phyloP scores from a whole-genome alignment of 35 echinoderm and acorn worm species.

The Chiridota heheva region DNA sequence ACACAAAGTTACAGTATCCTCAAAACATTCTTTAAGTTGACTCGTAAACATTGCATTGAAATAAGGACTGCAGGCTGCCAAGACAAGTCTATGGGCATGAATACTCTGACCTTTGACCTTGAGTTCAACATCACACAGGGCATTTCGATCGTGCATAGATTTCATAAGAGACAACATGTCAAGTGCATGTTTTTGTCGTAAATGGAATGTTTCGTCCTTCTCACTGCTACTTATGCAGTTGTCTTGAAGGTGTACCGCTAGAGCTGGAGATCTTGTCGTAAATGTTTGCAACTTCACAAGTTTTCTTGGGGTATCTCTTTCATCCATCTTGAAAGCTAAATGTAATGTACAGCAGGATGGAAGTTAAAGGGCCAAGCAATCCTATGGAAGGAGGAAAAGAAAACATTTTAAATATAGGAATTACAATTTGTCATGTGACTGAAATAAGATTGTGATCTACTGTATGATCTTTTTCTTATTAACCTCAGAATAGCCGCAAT shows the following conservation, averaged over 20 bases:
- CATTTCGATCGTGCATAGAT: constrained; percentile 42
- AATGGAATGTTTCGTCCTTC: constrained; percentile 51
- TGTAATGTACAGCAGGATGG: too few species aligned
- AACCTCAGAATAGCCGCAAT: too few species aligned
- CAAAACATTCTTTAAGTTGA: constrained; percentile 66
- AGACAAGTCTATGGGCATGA: constrained; percentile 75
- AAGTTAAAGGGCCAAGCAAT: too few species aligned
- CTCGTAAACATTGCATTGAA: constrained; percentile 99
- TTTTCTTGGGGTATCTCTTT: constrained; percentile 34
- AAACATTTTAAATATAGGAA: too few species aligned
- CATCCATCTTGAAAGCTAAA: constrained; percentile 25
- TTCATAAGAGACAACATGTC: constrained; percentile 64
- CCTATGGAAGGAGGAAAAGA: too few species aligned
- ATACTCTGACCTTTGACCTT: constrained; percentile 61
- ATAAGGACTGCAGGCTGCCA: constrained; percentile 88
- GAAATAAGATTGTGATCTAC: too few species aligned
- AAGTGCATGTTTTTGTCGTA: constrained; percentile 70
- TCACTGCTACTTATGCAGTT: constrained; percentile 72
- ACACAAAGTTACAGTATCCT: constrained; percentile 58
- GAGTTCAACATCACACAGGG: constrained; percentile 88
- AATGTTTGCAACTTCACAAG: background rate
- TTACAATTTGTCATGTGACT: too few species aligned
- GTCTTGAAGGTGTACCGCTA: constrained; percentile 44
- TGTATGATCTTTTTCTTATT: too few species aligned
- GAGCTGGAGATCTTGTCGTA: background rate